Percentiles rank a stretch among this genome's conserved stretches.
These are phyloP conservation scores for Ceratosolen solmsi DNA, from an alignment of 1,140 invertebrate genomes.

Conservation along the genomic window DNA sequence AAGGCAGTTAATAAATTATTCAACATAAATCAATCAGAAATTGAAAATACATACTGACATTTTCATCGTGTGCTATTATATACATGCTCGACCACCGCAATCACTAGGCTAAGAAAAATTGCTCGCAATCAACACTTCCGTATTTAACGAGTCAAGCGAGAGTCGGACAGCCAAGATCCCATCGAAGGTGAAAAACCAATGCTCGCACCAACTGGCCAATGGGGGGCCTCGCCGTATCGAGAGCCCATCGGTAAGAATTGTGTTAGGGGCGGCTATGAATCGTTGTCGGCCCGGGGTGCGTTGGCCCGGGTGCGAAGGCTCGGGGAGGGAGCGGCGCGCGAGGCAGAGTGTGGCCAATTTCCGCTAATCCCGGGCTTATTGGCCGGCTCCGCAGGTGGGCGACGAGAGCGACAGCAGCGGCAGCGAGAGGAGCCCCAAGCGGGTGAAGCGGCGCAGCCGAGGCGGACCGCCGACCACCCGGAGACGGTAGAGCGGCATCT, in stretches of 20 bases:
- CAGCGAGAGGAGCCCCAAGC: slow-evolving; percentile 69
- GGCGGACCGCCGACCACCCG: slow-evolving; percentile 68
- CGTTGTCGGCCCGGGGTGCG: no score
- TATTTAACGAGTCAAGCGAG: no score
- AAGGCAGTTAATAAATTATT: neutral
- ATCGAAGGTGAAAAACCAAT: no score
- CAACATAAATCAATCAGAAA: neutral
- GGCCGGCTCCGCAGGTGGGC: slow-evolving; percentile 62
- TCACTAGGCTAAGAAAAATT: neutral
- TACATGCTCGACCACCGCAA: neutral
- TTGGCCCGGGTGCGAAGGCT: no score
- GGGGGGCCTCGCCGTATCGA: no score
- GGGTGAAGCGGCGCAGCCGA: slow-evolving; percentile 68
- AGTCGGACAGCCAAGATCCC: no score
- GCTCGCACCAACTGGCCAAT: no score
- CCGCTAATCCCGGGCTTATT: neutral
- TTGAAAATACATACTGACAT: neutral
- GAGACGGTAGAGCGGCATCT: slow-evolving; percentile 81
- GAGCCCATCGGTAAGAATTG: no score
- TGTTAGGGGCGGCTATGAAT: no score
- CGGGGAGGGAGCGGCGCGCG: neutral
- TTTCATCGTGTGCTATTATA: no score
- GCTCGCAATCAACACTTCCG: neutral
- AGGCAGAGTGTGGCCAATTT: neutral
- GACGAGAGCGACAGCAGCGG: slow-evolving; percentile 72